Evolutionary conservation across 2,113 vertebrate genomes (phyloP), one percentile per base, ranked within the genome.

Genomic region (Calyptomena viridis): DNA sequence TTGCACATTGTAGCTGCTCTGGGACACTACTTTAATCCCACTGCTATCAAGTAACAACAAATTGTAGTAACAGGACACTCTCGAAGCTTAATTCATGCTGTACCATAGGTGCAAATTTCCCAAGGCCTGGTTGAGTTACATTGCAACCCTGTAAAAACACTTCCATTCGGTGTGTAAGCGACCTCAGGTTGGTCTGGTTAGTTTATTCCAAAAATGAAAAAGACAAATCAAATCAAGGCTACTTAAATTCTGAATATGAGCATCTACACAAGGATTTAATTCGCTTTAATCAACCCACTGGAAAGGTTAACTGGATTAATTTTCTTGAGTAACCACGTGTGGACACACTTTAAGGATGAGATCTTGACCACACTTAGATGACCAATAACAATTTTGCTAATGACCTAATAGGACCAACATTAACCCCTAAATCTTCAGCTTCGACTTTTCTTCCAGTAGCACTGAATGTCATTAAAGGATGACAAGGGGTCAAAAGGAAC

Each of bases 231-330:
- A 74, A 78, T 75, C 28, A 63, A 80, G 23, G 12, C 50, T 71
- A 69, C 59, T 66, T 71, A 39, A 59, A 82, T 58, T 82, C 64
- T n/a, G 42, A 78, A 14, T 72, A 81, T 33, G 33, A 63, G 23
- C 10, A 2, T 72, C 80, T 87, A 91, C 21, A 63, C 8, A 6
- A 22, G 46, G 30, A 93, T 59, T 94, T 78, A 84, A 94, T 68
- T 95, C 56, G 68, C 82, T 94, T 89, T 93, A 89, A 84, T 64
- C 81, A 87, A 93, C 42, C 37, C 71, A 53, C 50, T 60, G 37
- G 44, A 80, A 87, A 91, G 59, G 82, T 88, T 94, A 95, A 93
- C 76, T 68, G 85, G 88, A 87, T 96, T 93, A 9, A 62, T 94
- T 92, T 93, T 93, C 90, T 87, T 55, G 42, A 93, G 72, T 66